Conservation (phyloP, 2,888 invertebrate genomes). For the Caenorhabditis sinica region DNA sequence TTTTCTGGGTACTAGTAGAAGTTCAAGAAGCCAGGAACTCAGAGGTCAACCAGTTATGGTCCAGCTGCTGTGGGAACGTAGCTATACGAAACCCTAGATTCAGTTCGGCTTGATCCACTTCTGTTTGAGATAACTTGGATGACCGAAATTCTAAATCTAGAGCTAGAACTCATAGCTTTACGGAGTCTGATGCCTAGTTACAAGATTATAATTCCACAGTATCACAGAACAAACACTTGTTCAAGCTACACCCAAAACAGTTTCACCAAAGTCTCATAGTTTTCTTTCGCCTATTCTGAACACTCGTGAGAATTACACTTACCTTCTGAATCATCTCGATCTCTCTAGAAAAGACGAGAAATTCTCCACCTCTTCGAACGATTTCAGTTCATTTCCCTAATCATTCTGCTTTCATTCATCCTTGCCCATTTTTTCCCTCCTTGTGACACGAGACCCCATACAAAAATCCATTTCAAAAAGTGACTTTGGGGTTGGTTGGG, state of each 20-base stretch:
- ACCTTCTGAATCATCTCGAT: slow-evolving; percentile 22
- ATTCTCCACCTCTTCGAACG: not conserved
- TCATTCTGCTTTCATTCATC: not conserved
- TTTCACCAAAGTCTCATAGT: not conserved
- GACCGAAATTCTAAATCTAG: no score
- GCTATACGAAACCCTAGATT: no score
- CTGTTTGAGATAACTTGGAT: no score
- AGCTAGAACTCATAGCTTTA: no score
- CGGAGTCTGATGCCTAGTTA: no score
- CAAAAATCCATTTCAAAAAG: slow-evolving; percentile 56
- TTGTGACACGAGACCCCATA: slow-evolving; percentile 53
- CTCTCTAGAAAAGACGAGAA: slow-evolving; percentile 18
- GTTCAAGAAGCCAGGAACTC: no score
- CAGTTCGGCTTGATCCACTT: no score
- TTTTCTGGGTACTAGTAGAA: not conserved
- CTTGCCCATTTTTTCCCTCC: slow-evolving; percentile 11
- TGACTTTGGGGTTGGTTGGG: slow-evolving; percentile 35
- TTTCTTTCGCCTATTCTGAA: not conserved
- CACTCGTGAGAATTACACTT: not conserved
- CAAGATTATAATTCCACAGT: no score
- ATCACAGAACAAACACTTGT: not conserved
- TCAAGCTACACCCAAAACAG: not conserved
- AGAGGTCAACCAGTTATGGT: no score
- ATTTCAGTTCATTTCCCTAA: slow-evolving; percentile 16
- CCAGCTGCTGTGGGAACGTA: no score